Evolutionary conservation across 2,797 vertebrate genomes (phyloP).

Genomic region (Sebastes flavidus): DNA sequence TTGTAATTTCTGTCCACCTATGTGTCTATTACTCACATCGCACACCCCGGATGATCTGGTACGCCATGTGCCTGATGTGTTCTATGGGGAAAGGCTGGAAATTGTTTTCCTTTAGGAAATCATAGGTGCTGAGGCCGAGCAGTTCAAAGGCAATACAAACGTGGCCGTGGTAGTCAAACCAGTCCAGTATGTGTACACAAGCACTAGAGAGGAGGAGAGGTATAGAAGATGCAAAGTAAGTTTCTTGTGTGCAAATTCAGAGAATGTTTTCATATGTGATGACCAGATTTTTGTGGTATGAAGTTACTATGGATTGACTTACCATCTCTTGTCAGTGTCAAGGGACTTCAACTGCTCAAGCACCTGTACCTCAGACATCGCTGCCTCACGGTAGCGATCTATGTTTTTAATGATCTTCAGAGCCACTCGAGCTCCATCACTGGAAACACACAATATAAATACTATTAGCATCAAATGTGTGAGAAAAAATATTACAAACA

Average conservation of each 20-base stretch:
- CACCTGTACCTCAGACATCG: conserved; percentile 94
- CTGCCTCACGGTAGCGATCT: conserved; percentile 95
- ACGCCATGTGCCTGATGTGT: conserved; percentile 94
- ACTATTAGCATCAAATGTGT: background rate
- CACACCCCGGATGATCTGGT: conserved; percentile 91
- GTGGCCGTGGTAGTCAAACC: conserved; percentile 96
- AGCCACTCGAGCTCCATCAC: conserved; percentile 89
- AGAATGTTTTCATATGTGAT: background rate
- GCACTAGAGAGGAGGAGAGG: conserved; percentile 76
- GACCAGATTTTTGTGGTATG: background rate
- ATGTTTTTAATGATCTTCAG: conserved; percentile 99
- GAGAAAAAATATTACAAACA: background rate
- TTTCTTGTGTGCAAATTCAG: background rate
- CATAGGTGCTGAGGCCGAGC: conserved; percentile 96
- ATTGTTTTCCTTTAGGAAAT: conserved; percentile 97
- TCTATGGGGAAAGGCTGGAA: conserved; percentile 94
- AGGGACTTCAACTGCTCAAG: conserved; percentile 91
- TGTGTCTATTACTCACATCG: conserved; percentile 86
- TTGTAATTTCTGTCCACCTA: too few relatives aligned
- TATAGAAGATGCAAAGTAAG: background rate
- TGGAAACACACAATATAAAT: conserved; percentile 60
- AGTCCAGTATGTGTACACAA: conserved; percentile 95
- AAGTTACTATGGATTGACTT: conserved; percentile 67
- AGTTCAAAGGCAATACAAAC: conserved; percentile 96
- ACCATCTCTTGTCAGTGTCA: conserved; percentile 88